A percentile compares a stretch with the other conserved stretches of the same genome.
Evolutionary conservation across 1,140 invertebrate species (phyloP).

Genomic region (Drosophila biarmipes): DNA sequence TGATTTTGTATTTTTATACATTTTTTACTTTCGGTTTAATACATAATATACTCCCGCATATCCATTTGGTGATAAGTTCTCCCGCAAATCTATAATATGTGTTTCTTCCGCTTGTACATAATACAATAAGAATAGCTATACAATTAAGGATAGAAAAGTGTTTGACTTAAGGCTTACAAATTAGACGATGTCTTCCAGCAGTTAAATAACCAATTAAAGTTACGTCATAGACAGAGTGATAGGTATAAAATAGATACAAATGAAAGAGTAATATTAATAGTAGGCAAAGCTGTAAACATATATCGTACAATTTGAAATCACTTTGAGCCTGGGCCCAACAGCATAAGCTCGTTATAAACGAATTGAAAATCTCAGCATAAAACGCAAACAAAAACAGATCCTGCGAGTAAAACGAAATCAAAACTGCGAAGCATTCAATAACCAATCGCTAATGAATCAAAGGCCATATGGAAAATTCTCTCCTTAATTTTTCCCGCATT

Average conservation of each 20-base stretch:
- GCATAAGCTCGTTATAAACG: constrained; percentile 57
- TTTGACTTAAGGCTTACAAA: constrained; percentile 64
- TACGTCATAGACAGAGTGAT: constrained; percentile 29
- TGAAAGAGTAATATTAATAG: constrained; percentile 54
- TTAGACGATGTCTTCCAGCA: constrained; percentile 70
- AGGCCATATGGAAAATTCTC: constrained; percentile 48
- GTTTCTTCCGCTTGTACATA: constrained; percentile 57
- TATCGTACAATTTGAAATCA: constrained; percentile 77
- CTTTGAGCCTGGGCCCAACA: constrained; percentile 56
- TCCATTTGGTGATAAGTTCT: constrained; percentile 73
- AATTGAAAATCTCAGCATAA: constrained; percentile 41
- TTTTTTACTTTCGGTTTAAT: constrained; percentile 67
- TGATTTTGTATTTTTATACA: constrained; percentile 76
- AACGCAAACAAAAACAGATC: constrained; percentile 31
- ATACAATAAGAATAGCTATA: constrained; percentile 71
- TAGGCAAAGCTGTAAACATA: constrained; percentile 53
- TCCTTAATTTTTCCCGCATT: constrained; percentile 3
- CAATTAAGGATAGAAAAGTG: constrained; percentile 77
- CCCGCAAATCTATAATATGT: constrained; percentile 68
- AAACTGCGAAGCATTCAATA: constrained; percentile 33
- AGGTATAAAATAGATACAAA: constrained; percentile 60
- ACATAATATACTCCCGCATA: constrained; percentile 75
- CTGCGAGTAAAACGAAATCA: constrained; percentile 10
- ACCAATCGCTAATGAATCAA: constrained; percentile 34
- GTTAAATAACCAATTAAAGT: constrained; percentile 51